Evolutionary conservation across 2,888 invertebrate genomes (phyloP).

Genomic region (Cephus pygmeus): DNA sequence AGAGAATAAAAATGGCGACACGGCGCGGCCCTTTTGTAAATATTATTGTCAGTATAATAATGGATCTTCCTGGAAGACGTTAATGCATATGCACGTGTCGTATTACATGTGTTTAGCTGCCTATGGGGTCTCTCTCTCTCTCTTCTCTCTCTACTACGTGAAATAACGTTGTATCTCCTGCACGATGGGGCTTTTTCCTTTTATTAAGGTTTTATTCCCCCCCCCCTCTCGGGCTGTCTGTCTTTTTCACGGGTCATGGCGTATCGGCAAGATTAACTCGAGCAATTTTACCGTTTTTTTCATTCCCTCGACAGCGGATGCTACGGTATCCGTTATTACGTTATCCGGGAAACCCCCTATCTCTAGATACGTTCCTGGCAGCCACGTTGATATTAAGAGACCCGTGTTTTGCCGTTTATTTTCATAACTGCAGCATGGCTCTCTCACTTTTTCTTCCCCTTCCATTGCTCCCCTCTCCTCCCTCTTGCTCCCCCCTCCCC

Average conservation of each 20-base stretch:
- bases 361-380: slow-evolving; percentile 14
- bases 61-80: no score
- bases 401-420: slow-evolving; percentile 22
- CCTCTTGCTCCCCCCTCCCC: not conserved
- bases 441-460: not conserved
- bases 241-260: no score
- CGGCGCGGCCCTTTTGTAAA: no score
- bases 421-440: slow-evolving; percentile 18
- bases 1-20: no score
- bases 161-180: slow-evolving; percentile 4
- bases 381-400: slow-evolving; percentile 18
- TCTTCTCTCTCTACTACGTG: slow-evolving; percentile 2
- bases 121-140: not conserved
- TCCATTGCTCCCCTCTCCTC: slow-evolving; percentile 2
- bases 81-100: no score
- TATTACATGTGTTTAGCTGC: no score
- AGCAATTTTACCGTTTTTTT: not conserved
- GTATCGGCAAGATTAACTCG: not conserved
- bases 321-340: not conserved
- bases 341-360: slow-evolving; percentile 2
- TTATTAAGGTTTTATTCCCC: no score
- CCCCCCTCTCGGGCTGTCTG: no score
- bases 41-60: no score
- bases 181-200: no score
- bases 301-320: slow-evolving; percentile 2